Conservation (phyloP, 1,140 invertebrate genomes). For the Bombus turneri region DNA sequence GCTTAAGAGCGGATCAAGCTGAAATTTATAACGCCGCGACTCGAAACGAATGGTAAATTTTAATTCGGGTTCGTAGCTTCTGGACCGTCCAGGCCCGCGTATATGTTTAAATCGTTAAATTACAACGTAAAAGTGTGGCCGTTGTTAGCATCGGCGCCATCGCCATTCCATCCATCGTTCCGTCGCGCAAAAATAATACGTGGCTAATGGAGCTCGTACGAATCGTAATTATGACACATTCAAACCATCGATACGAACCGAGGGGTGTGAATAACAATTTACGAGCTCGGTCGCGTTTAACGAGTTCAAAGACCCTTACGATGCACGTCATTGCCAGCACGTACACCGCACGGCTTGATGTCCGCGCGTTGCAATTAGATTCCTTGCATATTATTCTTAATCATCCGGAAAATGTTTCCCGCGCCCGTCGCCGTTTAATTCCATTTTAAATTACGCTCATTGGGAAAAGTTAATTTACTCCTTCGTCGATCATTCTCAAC, state of each 20-base stretch:
- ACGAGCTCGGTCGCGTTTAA: conserved; percentile 29
- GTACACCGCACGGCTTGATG: background rate
- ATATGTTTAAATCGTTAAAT: conserved; percentile 46
- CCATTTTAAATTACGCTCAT: background rate
- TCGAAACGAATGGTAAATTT: conserved; percentile 63
- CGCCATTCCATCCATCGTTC: conserved; percentile 15
- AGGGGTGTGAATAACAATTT: conserved; percentile 45
- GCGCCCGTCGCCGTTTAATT: background rate
- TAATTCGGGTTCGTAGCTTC: conserved; percentile 46
- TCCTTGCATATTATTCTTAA: conserved; percentile 16
- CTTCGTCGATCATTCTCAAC: background rate
- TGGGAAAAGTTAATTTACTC: background rate
- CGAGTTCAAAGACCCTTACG: conserved; percentile 29
- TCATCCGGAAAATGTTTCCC: background rate
- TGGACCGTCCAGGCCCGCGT: background rate
- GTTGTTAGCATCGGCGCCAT: background rate
- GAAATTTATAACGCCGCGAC: conserved; percentile 65
- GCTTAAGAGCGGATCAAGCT: conserved; percentile 66
- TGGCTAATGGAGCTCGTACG: conserved; percentile 21
- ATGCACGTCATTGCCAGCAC: background rate
- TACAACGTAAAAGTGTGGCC: conserved; percentile 7
- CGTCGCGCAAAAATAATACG: conserved; percentile 41
- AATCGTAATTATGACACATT: conserved; percentile 46
- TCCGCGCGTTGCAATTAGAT: conserved; percentile 24
- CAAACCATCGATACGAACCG: conserved; percentile 19